Evolutionary conservation across 2,888 invertebrate species (phyloP).

Genomic region (Anoncus sp.): DNA sequence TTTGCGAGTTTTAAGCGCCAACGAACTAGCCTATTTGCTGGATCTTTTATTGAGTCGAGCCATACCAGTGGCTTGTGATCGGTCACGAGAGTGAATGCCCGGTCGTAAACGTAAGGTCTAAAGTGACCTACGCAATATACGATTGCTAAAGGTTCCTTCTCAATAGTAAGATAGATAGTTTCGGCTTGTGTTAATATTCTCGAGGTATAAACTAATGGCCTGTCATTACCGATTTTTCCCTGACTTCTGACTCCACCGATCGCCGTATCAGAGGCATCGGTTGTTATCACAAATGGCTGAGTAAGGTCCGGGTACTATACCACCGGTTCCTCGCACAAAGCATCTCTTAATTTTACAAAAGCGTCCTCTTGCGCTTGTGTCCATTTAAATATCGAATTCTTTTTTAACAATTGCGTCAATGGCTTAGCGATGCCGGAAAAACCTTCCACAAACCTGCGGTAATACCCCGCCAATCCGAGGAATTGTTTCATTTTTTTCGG

Average conservation of each 20-base stretch:
- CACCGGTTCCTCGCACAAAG: conserved; percentile 68
- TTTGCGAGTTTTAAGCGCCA: too few species aligned
- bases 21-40: too few species aligned
- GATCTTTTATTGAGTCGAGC: too few species aligned
- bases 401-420: conserved; percentile 58
- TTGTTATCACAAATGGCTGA: conserved; percentile 72
- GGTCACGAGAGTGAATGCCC: conserved; percentile 45
- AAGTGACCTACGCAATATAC: conserved; percentile 45
- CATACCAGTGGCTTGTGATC: conserved; percentile 48
- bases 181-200: conserved; percentile 71
- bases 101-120: conserved; percentile 47
- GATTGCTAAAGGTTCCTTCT: conserved; percentile 72
- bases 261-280: conserved; percentile 74
- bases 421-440: conserved; percentile 67
- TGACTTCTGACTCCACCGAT: conserved; percentile 74
- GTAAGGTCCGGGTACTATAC: conserved; percentile 78
- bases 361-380: conserved; percentile 20
- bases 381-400: conserved; percentile 52
- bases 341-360: conserved; percentile 35
- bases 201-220: conserved; percentile 74
- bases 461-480: too few species aligned
- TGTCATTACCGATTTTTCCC: conserved; percentile 68
- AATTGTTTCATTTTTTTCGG: conserved; percentile 32
- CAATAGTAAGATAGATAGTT: conserved; percentile 73
- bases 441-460: conserved; percentile 64